These are phyloP conservation scores for Pollenia angustigena DNA, from an alignment of 2,888 invertebrate genomes.

Conservation along the genomic window DNA sequence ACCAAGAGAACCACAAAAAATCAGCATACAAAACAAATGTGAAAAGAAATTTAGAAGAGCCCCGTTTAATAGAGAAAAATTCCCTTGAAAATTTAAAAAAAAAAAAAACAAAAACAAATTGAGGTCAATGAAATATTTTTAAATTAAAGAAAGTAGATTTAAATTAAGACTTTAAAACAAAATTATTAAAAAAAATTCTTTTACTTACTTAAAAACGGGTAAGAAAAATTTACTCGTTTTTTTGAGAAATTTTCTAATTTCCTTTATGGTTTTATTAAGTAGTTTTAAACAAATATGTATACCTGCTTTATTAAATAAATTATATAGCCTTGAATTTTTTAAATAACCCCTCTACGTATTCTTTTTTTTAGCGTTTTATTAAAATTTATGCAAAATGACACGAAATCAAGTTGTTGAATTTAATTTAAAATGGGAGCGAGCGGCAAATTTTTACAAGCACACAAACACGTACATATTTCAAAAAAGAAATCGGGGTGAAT, in stretches of 20 bases:
- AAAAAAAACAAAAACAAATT: constrained; percentile 42
- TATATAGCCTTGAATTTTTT: constrained; percentile 56
- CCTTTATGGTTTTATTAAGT: constrained; percentile 10
- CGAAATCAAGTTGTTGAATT: constrained; percentile 76
- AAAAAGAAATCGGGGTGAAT: background rate
- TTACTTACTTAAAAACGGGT: constrained; percentile 61
- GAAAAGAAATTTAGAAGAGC: constrained; percentile 18
- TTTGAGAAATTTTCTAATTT: constrained; percentile 46
- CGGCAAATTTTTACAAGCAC: constrained; percentile 15
- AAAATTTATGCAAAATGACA: constrained; percentile 55
- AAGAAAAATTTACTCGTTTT: constrained; percentile 10
- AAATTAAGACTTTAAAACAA: background rate
- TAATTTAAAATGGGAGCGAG: constrained; percentile 42
- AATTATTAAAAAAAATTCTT: constrained; percentile 1
- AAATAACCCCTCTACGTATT: constrained; percentile 28
- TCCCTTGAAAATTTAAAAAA: constrained; percentile 30
- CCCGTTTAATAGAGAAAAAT: constrained; percentile 27
- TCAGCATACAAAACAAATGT: constrained; percentile 11
- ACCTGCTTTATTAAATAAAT: constrained; percentile 59
- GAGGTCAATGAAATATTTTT: constrained; percentile 68
- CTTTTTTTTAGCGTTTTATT: background rate
- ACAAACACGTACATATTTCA: constrained; percentile 40
- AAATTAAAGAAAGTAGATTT: background rate
- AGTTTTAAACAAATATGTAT: background rate
- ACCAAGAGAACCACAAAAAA: constrained; percentile 20